Percentiles rank a stretch among this genome's conserved stretches.
These are phyloP conservation scores for Parazoanthus swiftii DNA, from an alignment of 92 coral and sea anemone genomes.

Conservation along the genomic window DNA sequence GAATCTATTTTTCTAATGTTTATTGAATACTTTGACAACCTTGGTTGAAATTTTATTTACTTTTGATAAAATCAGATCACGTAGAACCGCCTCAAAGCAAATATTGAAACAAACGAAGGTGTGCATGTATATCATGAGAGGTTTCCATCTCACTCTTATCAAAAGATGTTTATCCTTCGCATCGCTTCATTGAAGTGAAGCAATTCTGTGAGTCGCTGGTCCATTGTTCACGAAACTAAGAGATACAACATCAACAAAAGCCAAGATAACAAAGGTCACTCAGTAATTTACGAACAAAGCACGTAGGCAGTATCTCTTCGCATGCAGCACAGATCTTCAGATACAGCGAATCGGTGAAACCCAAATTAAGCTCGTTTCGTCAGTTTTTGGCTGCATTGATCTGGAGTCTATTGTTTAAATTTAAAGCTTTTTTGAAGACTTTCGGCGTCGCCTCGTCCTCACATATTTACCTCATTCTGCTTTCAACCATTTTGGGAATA, in stretches of 20 bases:
- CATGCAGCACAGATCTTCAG: too few relatives aligned
- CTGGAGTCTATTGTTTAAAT: too few relatives aligned
- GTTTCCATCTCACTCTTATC: not conserved
- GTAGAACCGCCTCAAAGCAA: slow-evolving; percentile 23
- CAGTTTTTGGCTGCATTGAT: not conserved
- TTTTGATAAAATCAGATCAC: slow-evolving; percentile 39
- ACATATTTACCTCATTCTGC: too few relatives aligned
- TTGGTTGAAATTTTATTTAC: not conserved
- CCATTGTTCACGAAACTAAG: slow-evolving; percentile 28
- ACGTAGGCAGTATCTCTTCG: not conserved
- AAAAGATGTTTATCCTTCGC: slow-evolving; percentile 26
- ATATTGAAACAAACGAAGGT: slow-evolving; percentile 26
- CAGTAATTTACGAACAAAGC: not conserved
- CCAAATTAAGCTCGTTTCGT: not conserved
- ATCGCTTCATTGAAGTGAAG: slow-evolving; percentile 8
- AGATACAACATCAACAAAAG: slow-evolving; percentile 20
- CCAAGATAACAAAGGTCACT: slow-evolving; percentile 21
- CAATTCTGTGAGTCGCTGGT: slow-evolving; percentile 20
- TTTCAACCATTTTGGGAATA: not conserved
- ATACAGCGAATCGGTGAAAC: not conserved
- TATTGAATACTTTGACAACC: not conserved
- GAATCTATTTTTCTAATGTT: not conserved
- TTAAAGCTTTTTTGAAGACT: not conserved
- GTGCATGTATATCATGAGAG: not conserved
- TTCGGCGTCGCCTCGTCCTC: not conserved